Evolutionary conservation across 2,888 invertebrate genomes (phyloP).

Genomic region (Polyommatus icarus): DNA sequence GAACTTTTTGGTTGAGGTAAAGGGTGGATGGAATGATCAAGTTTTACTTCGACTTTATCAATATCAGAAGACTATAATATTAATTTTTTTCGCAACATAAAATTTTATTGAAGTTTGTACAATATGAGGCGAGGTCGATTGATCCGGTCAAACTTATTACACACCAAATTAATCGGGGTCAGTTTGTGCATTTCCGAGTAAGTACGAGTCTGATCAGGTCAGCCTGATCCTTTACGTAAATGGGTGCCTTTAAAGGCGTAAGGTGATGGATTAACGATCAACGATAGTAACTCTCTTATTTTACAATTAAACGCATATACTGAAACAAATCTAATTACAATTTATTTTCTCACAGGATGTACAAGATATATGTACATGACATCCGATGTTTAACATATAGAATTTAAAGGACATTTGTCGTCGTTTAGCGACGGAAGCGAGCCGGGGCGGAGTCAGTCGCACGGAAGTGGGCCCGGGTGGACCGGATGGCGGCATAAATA

Average conservation of each 20-base stretch:
- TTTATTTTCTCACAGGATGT: slow-evolving; percentile 8
- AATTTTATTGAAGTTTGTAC: too few species aligned
- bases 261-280: too few species aligned
- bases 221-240: too few species aligned
- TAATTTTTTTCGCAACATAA: too few species aligned
- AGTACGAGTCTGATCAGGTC: too few species aligned
- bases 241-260: too few species aligned
- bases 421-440: slow-evolving; percentile 36
- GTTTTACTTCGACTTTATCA: not conserved
- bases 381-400: slow-evolving; percentile 35
- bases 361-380: slow-evolving; percentile 27
- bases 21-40: not conserved
- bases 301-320: not conserved
- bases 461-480: slow-evolving; percentile 36
- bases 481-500: slow-evolving; percentile 34
- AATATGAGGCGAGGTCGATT: too few species aligned
- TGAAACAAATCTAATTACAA: not conserved
- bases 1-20: not conserved
- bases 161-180: too few species aligned
- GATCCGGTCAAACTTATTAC: too few species aligned
- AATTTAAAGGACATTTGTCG: slow-evolving; percentile 37
- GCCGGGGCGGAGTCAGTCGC: slow-evolving; percentile 35
- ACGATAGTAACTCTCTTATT: too few species aligned
- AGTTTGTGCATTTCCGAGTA: too few species aligned
- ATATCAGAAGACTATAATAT: too few species aligned